Conservation (phyloP, 2,888 invertebrate species). For the Tanytarsus gracilentus region DNA sequence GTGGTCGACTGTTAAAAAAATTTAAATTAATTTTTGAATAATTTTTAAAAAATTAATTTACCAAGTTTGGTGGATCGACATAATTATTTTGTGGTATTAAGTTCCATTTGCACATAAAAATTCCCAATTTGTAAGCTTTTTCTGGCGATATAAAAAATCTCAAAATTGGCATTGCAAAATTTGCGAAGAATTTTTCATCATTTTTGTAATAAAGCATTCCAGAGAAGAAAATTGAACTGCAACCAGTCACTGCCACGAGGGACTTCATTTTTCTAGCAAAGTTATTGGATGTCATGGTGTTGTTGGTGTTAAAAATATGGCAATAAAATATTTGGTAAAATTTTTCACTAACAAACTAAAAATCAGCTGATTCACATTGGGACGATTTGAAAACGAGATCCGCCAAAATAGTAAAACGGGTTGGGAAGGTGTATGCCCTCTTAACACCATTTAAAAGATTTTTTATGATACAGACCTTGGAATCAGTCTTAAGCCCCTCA, state of each 20-base stretch:
- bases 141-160: slow-evolving; percentile 70
- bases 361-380: too few species aligned
- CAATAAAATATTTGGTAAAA: too few species aligned
- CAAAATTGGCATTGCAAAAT: slow-evolving; percentile 60
- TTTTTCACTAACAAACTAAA: too few species aligned
- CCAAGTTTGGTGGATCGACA: slow-evolving; percentile 56
- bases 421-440: too few species aligned
- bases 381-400: too few species aligned
- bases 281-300: slow-evolving; percentile 7
- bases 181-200: slow-evolving; percentile 69
- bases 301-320: too few species aligned
- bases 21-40: not conserved
- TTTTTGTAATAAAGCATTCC: slow-evolving; percentile 62
- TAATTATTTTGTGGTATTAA: slow-evolving; percentile 53
- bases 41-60: slow-evolving; percentile 39
- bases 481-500: too few species aligned
- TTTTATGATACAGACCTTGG: too few species aligned
- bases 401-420: too few species aligned
- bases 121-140: slow-evolving; percentile 68
- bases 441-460: too few species aligned
- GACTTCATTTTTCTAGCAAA: slow-evolving; percentile 14
- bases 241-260: not conserved
- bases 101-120: slow-evolving; percentile 66
- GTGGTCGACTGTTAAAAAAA: not conserved
- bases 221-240: slow-evolving; percentile 54